Base-by-base conservation (phyloP, 2,888 invertebrate genomes). In the Scaeva pyrastri region DNA sequence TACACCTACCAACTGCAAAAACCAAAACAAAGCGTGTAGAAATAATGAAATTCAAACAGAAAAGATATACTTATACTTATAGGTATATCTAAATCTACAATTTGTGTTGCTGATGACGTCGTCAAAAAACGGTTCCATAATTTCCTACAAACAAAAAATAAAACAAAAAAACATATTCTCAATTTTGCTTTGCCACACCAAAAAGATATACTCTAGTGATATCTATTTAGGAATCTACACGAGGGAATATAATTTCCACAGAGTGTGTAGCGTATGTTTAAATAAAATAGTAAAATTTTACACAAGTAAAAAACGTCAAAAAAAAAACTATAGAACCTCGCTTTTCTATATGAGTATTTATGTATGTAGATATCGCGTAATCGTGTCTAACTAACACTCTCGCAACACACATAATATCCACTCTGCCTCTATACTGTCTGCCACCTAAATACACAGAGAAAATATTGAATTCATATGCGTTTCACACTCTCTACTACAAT, bases 1-100 rank as follows among this genome's bases (percentile, higher is more conserved):
- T 48, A 23, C n/a, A 60, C 52, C 39, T 60, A 45, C 52, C 39
- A 52, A 45, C 23, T 41, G 41, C 48, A 82, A 68, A 52, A 77
- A 66, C 55, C 76, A 71, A 80, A 80, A 84, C 79, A 84, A 84
- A 84, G 71, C 79, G 45, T 58, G 60, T 55, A 56, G 10, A 66
- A 72, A 56, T 50, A 74, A 60, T 50, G 19, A 70, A 81, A 77
- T 81, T 73, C 85, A 85, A 85, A 70, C 70, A 77, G 16, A 68
- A 58, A 45, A 71, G 36, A 26, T 19, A 14, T 43, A 23, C 11
- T 0, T 66, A 55, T 45, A 45, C 19, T 36, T 58, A 19, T 58
- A 12, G 3, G 7, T n/a, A 16, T 7, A 43, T 31, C 31, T 31
- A 31, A 7, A 31, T 31, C 31, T 7, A 31, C 31, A 31, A 26